Conservation (phyloP, 1,140 invertebrate genomes). For the Drosophila parabipectinata region DNA sequence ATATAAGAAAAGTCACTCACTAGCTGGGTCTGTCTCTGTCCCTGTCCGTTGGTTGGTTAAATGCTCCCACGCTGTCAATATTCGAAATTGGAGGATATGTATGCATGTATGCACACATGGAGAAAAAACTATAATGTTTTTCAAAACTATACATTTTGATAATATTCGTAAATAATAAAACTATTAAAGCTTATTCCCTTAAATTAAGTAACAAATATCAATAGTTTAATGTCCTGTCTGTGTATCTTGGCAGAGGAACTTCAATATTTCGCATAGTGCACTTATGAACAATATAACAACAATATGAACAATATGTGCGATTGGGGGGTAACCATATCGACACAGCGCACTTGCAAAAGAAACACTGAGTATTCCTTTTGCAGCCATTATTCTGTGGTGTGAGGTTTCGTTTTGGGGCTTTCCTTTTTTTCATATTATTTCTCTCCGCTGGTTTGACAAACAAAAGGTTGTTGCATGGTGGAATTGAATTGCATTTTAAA, state of each 20-base stretch:
- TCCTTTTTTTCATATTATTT: conserved; percentile 17
- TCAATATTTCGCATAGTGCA: conserved; percentile 2
- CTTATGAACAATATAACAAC: conserved; percentile 27
- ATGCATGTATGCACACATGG: conserved; percentile 11
- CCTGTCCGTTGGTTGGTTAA: conserved; percentile 56
- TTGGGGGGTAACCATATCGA: conserved; percentile 36
- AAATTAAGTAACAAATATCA: too few relatives aligned
- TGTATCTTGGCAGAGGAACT: background rate
- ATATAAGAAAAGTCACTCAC: conserved; percentile 62
- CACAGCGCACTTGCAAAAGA: conserved; percentile 42
- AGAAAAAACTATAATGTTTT: background rate
- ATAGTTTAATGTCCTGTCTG: too few relatives aligned
- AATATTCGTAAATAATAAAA: too few relatives aligned
- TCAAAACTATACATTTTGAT: too few relatives aligned
- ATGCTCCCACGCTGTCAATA: conserved; percentile 73
- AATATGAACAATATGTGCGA: too few relatives aligned
- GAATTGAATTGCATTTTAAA: conserved; percentile 47
- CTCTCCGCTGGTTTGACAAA: conserved; percentile 31
- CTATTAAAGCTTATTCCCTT: too few relatives aligned
- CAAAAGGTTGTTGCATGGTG: conserved; percentile 43
- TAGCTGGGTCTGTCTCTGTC: conserved; percentile 12
- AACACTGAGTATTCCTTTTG: conserved; percentile 33
- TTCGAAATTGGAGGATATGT: conserved; percentile 55
- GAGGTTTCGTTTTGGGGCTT: conserved; percentile 25
- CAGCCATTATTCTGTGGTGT: conserved; percentile 25